Conservation (phyloP, 2,113 vertebrate genomes). For the Planiliza haematocheilus region DNA sequence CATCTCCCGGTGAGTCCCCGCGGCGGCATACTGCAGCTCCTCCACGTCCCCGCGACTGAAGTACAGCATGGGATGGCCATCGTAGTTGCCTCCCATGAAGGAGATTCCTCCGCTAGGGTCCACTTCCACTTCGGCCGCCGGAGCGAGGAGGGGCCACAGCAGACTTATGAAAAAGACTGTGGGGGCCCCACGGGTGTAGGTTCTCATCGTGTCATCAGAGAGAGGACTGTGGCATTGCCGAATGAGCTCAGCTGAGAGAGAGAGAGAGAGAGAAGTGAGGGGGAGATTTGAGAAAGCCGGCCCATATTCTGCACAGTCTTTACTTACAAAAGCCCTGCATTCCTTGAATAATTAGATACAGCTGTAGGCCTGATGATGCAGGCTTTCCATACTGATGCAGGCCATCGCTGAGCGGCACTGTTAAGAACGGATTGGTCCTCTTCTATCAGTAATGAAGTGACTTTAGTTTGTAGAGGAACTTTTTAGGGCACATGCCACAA, state of each 20-base stretch:
- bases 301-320: constrained; percentile 57
- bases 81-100: constrained; percentile 94
- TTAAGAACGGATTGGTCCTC: not conserved
- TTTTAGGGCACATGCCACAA: too few species aligned
- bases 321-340: constrained; percentile 70
- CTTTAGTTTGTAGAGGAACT: too few species aligned
- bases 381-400: constrained; percentile 59
- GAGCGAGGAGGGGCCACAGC: constrained; percentile 84
- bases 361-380: constrained; percentile 74
- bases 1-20: constrained; percentile 87
- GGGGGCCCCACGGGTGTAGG: constrained; percentile 95
- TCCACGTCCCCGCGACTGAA: constrained; percentile 88
- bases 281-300: constrained; percentile 59
- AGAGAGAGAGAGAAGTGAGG: constrained; percentile 30
- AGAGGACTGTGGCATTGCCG: constrained; percentile 88
- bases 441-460: too few species aligned
- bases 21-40: constrained; percentile 84
- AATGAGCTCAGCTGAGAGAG: constrained; percentile 75
- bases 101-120: constrained; percentile 85
- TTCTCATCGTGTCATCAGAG: constrained; percentile 96
- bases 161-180: constrained; percentile 95
- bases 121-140: constrained; percentile 66
- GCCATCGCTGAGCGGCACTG: constrained; percentile 27
- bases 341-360: constrained; percentile 81
- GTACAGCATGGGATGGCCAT: constrained; percentile 96